These are phyloP conservation scores for Paraescarpia echinospica DNA, from an alignment of 1,140 invertebrate species.

Conservation along the genomic window DNA sequence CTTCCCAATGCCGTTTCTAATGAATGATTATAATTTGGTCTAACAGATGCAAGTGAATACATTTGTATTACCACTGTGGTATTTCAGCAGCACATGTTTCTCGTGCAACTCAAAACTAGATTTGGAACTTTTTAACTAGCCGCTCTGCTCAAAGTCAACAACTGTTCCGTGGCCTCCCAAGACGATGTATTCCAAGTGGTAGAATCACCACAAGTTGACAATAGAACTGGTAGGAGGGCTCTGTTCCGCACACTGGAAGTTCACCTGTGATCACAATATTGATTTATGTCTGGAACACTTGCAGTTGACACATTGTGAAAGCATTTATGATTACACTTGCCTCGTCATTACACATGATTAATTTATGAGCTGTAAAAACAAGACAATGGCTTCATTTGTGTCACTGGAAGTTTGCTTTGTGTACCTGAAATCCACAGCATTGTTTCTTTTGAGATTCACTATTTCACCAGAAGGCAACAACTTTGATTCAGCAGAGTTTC, in stretches of 20 bases:
- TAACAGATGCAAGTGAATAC: too few relatives aligned
- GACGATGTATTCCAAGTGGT: background rate
- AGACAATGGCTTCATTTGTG: too few relatives aligned
- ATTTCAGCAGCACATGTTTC: too few relatives aligned
- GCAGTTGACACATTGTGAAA: background rate
- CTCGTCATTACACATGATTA: too few relatives aligned
- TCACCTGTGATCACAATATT: background rate
- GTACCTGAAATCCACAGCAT: background rate
- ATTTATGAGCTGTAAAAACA: too few relatives aligned
- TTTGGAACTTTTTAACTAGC: background rate
- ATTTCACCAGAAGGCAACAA: background rate
- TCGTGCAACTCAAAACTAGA: background rate
- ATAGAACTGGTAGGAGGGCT: background rate
- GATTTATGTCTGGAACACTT: background rate
- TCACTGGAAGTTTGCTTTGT: background rate
- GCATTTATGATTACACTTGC: background rate
- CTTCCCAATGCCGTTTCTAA: too few relatives aligned
- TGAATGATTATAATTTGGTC: too few relatives aligned
- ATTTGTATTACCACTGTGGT: too few relatives aligned
- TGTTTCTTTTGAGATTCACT: background rate
- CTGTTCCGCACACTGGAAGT: background rate
- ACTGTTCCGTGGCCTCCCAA: background rate
- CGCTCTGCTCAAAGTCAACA: background rate
- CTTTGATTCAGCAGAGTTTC: background rate
- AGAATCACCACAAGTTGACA: background rate